Conservation (phyloP, 2,888 invertebrate genomes). For the Gastrophysa polygoni region DNA sequence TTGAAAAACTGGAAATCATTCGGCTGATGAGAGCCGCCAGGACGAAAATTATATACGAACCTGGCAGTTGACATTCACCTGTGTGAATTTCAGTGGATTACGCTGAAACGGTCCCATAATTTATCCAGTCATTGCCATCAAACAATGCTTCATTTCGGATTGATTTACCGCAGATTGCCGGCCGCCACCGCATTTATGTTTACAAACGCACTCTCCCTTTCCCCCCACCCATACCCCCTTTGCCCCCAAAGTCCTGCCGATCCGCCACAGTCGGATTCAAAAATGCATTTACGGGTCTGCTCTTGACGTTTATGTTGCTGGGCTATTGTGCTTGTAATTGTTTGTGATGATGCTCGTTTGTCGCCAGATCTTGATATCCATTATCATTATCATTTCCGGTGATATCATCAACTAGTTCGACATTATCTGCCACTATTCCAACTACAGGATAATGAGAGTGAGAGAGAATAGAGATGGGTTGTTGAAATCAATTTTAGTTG, state of each 20-base stretch:
- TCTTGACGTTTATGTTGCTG: conserved; percentile 37
- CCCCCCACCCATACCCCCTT: conserved; percentile 14
- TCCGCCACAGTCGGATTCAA: conserved; percentile 35
- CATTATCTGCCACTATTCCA: background rate
- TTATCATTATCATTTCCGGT: background rate
- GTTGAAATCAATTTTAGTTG: too few species aligned
- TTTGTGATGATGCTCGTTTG: conserved; percentile 36
- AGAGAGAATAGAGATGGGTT: too few species aligned
- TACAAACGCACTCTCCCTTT: conserved; percentile 34
- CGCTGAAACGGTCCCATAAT: conserved; percentile 52
- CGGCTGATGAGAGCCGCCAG: too few species aligned
- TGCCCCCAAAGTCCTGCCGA: too few species aligned
- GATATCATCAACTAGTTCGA: background rate
- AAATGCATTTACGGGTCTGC: conserved; percentile 36
- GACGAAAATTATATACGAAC: conserved; percentile 38
- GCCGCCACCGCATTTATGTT: conserved; percentile 42
- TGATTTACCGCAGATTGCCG: conserved; percentile 55
- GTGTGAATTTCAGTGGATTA: conserved; percentile 52
- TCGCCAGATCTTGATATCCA: conserved; percentile 28
- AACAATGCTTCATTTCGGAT: conserved; percentile 54
- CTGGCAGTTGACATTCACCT: conserved; percentile 51
- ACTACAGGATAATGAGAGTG: too few species aligned
- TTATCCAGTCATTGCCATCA: conserved; percentile 51
- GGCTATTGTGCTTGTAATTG: conserved; percentile 37
- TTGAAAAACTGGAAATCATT: too few species aligned